Evolutionary conservation across 2,888 invertebrate species (phyloP), one percentile per base, ranked within the genome.

Genomic region (Patella depressa): DNA sequence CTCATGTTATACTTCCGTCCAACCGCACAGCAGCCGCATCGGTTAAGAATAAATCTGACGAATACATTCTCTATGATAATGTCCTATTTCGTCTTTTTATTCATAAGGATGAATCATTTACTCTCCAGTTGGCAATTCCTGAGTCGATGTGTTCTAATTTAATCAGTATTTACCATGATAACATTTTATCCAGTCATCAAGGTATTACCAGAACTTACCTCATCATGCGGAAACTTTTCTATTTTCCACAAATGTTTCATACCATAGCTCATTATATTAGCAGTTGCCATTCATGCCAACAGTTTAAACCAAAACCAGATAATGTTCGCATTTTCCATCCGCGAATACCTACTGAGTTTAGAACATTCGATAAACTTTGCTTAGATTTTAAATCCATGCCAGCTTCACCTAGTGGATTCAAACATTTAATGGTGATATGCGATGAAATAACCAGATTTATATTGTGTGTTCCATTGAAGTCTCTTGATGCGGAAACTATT

Each of bases 391-490:
- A 65, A 65, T 65, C 59, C 7, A 19, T 65, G 19, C 59, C 59
- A 19, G 19, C 59, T 19, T 65, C n/a, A 65, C 59, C 19, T 17
- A 65, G n/a, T 19, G 59, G 59, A 65, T 65, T 65, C 19, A 65
- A 65, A 65, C 59, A 65, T 65, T 65, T 65, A 65, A n/a, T 65
- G 7, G 59, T 65, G n/a, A 19, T n/a, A 19, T 65, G 59, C 19
- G 59, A 65, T 11, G 59, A 65, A 65, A 65, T 65, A 19, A 65
- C 59, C n/a, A 65, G 59, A 65, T 65, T 65, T 65, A 65, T 65
- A 19, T 19, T 65, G n/a, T 65, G 59, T 65, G 12, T 65, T 65
- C 59, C 59, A 65, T 65, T 65, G 19, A 65, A 65, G n/a, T 9
- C 59, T 19, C 59, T 65, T 19, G 59, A 65, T 65, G 59, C 59